These are phyloP conservation scores for Rhineura floridana DNA, from an alignment of 2,113 vertebrate species.

Conservation along the genomic window DNA sequence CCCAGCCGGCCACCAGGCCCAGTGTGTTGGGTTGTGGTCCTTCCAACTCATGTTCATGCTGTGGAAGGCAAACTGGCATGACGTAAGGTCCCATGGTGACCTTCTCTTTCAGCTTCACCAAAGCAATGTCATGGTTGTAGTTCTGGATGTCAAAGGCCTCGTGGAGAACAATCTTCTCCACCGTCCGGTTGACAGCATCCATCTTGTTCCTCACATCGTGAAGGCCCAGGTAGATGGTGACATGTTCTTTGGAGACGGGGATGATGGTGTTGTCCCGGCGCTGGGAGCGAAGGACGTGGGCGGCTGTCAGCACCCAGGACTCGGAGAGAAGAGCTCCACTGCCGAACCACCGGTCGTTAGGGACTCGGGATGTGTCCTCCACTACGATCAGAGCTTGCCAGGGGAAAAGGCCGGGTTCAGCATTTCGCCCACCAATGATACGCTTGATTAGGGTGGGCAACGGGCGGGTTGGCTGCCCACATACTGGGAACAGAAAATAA, in stretches of 20 bases:
- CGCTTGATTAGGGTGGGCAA: slow-evolving; percentile 87
- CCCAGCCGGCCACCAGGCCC: slow-evolving; percentile 95
- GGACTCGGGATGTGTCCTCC: slow-evolving; percentile 89
- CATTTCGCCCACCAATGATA: slow-evolving; percentile 87
- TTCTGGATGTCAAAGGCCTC: slow-evolving; percentile 89
- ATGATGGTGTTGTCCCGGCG: slow-evolving; percentile 85
- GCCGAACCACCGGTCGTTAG: slow-evolving; percentile 92
- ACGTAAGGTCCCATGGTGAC: slow-evolving; percentile 78
- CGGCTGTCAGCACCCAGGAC: slow-evolving; percentile 91
- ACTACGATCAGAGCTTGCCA: slow-evolving; percentile 95
- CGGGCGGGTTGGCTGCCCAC: slow-evolving; percentile 79
- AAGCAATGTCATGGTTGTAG: slow-evolving; percentile 94
- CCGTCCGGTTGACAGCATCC: slow-evolving; percentile 77
- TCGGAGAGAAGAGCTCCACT: slow-evolving; percentile 90
- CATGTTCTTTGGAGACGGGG: slow-evolving; percentile 84
- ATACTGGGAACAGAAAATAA: slow-evolving; percentile 74
- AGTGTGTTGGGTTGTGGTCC: slow-evolving; percentile 81
- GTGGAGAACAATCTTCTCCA: slow-evolving; percentile 86
- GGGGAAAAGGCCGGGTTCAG: slow-evolving; percentile 88
- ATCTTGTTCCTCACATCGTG: slow-evolving; percentile 81
- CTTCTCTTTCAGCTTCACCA: slow-evolving; percentile 84
- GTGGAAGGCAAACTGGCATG: slow-evolving; percentile 86
- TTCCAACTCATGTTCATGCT: slow-evolving; percentile 62
- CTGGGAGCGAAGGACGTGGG: slow-evolving; percentile 90
- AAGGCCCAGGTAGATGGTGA: slow-evolving; percentile 88